Conservation (phyloP, 2,113 vertebrate genomes). For the Dunckerocampus dactyliophorus region DNA sequence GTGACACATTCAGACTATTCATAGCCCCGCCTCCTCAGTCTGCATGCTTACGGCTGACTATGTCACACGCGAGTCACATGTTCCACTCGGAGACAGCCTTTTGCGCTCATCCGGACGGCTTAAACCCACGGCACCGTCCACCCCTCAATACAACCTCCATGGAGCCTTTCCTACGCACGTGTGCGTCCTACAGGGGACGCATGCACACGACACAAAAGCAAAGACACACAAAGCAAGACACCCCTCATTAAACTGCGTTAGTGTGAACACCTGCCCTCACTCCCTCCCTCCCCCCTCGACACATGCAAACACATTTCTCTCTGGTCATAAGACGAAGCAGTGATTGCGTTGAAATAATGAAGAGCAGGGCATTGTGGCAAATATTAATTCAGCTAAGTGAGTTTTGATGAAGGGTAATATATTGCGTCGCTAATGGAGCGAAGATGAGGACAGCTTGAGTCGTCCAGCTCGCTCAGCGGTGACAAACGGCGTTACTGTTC, state of each 20-base stretch:
- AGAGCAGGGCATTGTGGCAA: constrained; percentile 28
- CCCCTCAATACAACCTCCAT: constrained; percentile 26
- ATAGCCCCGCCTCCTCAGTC: constrained; percentile 55
- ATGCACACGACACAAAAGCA: constrained; percentile 17
- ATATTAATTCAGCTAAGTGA: constrained; percentile 36
- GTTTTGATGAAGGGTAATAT: constrained; percentile 12
- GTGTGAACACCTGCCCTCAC: constrained; percentile 70
- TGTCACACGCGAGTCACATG: constrained; percentile 68
- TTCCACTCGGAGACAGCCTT: constrained; percentile 49
- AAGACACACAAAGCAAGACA: constrained; percentile 40
- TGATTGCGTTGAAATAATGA: constrained; percentile 38
- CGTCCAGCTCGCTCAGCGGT: not conserved
- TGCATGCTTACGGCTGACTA: constrained; percentile 61
- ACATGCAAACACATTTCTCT: constrained; percentile 42
- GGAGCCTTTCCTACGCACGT: constrained; percentile 23
- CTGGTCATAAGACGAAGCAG: constrained; percentile 37
- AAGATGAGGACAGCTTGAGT: not conserved
- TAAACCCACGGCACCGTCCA: constrained; percentile 35
- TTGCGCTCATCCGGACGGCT: constrained; percentile 45
- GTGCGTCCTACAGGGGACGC: constrained; percentile 30
- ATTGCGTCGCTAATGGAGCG: constrained; percentile 7
- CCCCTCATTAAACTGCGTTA: constrained; percentile 57
- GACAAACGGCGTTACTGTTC: not conserved
- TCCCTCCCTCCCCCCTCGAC: constrained; percentile 46
- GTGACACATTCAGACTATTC: constrained; percentile 58